Percentiles rank a stretch among this genome's conserved stretches.
phyloP scores from a whole-genome alignment of 2,888 invertebrate species.

The Protodeltote pygarga region DNA sequence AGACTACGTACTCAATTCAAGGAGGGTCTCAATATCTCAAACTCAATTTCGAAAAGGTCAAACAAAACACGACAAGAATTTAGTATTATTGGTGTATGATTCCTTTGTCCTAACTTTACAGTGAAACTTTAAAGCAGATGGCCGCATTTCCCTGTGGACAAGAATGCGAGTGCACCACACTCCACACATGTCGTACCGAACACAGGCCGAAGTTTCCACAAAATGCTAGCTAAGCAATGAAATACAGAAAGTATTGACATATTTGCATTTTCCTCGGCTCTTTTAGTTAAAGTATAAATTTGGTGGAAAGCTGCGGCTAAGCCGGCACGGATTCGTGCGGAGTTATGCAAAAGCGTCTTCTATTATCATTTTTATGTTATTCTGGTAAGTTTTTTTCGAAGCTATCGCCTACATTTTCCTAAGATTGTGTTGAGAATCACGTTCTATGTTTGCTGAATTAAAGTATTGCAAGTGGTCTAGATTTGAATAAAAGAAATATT shows the following conservation, averaged over 20 bases:
- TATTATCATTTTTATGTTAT: constrained; percentile 13
- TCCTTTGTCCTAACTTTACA: constrained; percentile 11
- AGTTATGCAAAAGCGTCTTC: constrained; percentile 11
- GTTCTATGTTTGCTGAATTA: neutral
- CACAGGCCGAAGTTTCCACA: constrained; percentile 7
- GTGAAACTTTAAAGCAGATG: constrained; percentile 13
- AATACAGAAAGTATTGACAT: constrained; percentile 27
- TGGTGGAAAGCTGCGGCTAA: constrained; percentile 11
- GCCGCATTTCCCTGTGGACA: constrained; percentile 10
- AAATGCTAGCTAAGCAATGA: constrained; percentile 18
- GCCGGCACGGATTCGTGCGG: constrained; percentile 6
- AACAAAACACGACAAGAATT: constrained; percentile 20
- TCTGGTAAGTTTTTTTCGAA: neutral
- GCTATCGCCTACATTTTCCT: neutral
- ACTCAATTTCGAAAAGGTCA: constrained; percentile 29
- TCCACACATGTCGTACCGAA: constrained; percentile 22
- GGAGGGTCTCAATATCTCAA: constrained; percentile 3
- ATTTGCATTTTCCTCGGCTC: constrained; percentile 11
- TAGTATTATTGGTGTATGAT: constrained; percentile 15
- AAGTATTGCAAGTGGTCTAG: neutral
- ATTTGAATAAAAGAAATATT: neutral
- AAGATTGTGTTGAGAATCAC: too few species aligned
- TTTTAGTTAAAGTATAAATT: constrained; percentile 17
- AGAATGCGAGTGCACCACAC: constrained; percentile 8
- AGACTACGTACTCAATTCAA: constrained; percentile 12